Percentiles rank a stretch among this genome's conserved stretches.
These are phyloP conservation scores for Hirtodrosophila trivittata DNA, from an alignment of 2,888 invertebrate species.

Conservation along the genomic window DNA sequence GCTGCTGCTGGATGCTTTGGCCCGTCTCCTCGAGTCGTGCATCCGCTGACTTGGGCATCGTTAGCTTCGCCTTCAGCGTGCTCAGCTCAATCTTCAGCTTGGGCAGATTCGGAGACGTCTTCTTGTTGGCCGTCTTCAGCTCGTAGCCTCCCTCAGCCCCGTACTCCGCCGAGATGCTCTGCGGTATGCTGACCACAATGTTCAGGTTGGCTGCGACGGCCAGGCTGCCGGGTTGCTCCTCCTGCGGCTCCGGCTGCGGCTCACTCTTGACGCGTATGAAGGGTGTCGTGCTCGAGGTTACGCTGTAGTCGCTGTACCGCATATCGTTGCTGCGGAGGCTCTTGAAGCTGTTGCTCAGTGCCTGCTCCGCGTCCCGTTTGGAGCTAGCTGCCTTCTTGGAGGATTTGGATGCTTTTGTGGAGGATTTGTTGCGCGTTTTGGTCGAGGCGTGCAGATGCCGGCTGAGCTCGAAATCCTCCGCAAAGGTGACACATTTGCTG, in stretches of 20 bases:
- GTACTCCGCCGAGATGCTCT: conserved; percentile 68
- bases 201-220: conserved; percentile 43
- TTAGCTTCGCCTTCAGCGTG: conserved; percentile 80
- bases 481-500: conserved; percentile 66
- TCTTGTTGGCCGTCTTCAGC: conserved; percentile 82
- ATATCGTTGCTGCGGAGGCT: conserved; percentile 83
- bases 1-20: conserved; percentile 37
- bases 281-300: conserved; percentile 52
- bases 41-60: conserved; percentile 79
- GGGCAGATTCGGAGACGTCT: conserved; percentile 65
- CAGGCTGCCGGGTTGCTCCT: conserved; percentile 19
- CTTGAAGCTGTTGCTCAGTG: conserved; percentile 78
- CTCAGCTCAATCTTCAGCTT: conserved; percentile 82
- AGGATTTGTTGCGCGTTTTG: conserved; percentile 47
- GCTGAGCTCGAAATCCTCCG: conserved; percentile 61
- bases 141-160: conserved; percentile 79
- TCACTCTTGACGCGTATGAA: conserved; percentile 56
- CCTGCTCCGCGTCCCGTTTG: conserved; percentile 39
- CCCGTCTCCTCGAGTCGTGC: conserved; percentile 64
- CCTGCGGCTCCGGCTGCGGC: conserved; percentile 45
- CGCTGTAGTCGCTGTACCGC: conserved; percentile 80
- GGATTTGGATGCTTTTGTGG: conserved; percentile 45
- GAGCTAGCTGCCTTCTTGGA: conserved; percentile 59
- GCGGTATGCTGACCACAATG: conserved; percentile 83
- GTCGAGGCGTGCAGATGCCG: conserved; percentile 23